Evolutionary conservation across 2,113 vertebrate genomes (phyloP).

Genomic region (Hydrolagus affinis): DNA sequence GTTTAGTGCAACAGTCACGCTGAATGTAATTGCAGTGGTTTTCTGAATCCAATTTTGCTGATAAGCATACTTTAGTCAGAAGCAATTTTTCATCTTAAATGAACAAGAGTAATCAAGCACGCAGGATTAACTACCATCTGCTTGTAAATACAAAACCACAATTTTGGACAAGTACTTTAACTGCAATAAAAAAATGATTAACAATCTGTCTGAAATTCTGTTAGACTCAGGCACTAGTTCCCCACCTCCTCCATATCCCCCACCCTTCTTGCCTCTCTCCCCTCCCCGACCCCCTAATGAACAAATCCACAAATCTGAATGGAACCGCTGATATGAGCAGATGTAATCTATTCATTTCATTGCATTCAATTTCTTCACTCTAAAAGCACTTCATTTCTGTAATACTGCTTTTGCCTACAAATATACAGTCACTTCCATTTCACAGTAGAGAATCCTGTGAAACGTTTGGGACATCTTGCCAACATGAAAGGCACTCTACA

Average conservation of each 20-base stretch:
- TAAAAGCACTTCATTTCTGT: no score
- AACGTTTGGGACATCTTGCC: no score
- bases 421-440: background rate
- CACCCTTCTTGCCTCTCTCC: no score
- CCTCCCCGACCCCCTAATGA: background rate
- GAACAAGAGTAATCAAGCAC: slow-evolving; percentile 21
- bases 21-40: background rate
- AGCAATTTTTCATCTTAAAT: slow-evolving; percentile 25
- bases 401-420: background rate
- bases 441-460: background rate
- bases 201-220: slow-evolving; percentile 2
- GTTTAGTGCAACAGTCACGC: no score
- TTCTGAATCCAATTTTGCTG: slow-evolving; percentile 11
- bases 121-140: slow-evolving; percentile 25
- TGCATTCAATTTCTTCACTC: no score
- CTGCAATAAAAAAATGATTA: slow-evolving; percentile 12
- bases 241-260: no score
- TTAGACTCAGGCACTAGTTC: background rate
- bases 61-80: slow-evolving; percentile 1
- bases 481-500: no score
- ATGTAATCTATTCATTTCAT: no score
- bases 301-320: background rate
- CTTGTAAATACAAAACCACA: slow-evolving; percentile 6
- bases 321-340: background rate
- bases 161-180: background rate